These are phyloP conservation scores for Cheirogaleus medius DNA, from an alignment of 2,113 vertebrate species.

Conservation along the genomic window DNA sequence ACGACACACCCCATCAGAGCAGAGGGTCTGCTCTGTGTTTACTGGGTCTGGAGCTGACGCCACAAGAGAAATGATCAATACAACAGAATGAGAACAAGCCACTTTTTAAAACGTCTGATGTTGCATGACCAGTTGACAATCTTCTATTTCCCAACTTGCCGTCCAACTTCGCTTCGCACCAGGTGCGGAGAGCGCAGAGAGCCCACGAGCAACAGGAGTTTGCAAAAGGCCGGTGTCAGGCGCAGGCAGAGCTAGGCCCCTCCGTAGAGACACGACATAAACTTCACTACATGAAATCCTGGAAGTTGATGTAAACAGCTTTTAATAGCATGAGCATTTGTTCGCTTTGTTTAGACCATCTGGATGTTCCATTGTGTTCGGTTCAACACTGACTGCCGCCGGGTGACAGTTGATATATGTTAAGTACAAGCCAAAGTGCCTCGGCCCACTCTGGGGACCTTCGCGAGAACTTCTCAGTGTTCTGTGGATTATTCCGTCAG, in stretches of 20 bases:
- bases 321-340: conserved; percentile 91
- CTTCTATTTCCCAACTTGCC: conserved; percentile 50
- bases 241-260: conserved; percentile 70
- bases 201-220: conserved; percentile 77
- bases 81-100: conserved; percentile 54
- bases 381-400: conserved; percentile 81
- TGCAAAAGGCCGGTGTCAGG: conserved; percentile 34
- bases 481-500: conserved; percentile 82
- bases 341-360: conserved; percentile 92
- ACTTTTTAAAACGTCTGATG: conserved; percentile 50
- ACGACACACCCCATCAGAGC: fast-evolving
- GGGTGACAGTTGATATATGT: conserved; percentile 91
- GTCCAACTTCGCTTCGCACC: background rate
- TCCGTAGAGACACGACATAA: conserved; percentile 85
- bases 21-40: fast-evolving
- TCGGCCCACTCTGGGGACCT: conserved; percentile 83
- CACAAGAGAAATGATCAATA: background rate
- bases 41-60: fast-evolving
- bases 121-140: conserved; percentile 32
- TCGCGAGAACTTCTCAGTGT: conserved; percentile 80
- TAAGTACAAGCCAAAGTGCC: conserved; percentile 87
- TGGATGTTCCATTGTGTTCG: conserved; percentile 92
- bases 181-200: background rate
- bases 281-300: conserved; percentile 87
- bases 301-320: conserved; percentile 93